Base-by-base conservation (phyloP, 2,797 vertebrate genomes). In the Chloroceryle inda region DNA sequence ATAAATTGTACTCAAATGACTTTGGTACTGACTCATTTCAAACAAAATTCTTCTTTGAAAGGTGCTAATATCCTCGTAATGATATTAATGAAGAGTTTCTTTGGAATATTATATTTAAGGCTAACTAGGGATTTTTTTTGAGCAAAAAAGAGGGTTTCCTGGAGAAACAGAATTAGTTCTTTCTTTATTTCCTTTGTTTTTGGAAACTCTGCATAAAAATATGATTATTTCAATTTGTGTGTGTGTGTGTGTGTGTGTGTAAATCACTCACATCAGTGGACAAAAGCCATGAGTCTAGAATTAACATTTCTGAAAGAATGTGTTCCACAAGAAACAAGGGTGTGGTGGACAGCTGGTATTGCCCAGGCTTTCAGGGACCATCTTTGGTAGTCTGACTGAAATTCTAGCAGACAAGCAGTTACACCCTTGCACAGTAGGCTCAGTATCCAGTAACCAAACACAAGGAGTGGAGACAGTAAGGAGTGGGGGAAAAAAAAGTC, bases 401-500 rank as follows among this genome's bases (percentile, higher is more conserved):
- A 75, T 44, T 13, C 9, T 2, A 68, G 80, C 71, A n/a, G 58
- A 33, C 0, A 13, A 92, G 44, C 59, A 64, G 18, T 40, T 68
- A 13, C 29, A 2, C 37, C 47, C 10, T 44, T 40, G 38, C 49
- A 15, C 27, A 20, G 67, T 0, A 0, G 44, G 7, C 23, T 67
- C 29, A 2, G 22, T 11, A 49, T 50, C 15, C 49, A 11, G 50
- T 15, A 23, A n/a, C 15, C 13, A 83, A 63, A 55, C 21, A 10
- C 15, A 24, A 52, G 56, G 47, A 26, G 24, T 38, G 31, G 21
- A 79, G 50, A 13, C 14, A 33, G 83, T 33, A 20, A 14, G 24
- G 11, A 19, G 26, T 17, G 15, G 4, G 29, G 14, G 19, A 6
- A n/a, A 37, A 42, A 31, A 49, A 52, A 29, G 16, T 16, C 3